Evolutionary conservation across 2,888 invertebrate species (phyloP).

Genomic region (Trilocha varians): DNA sequence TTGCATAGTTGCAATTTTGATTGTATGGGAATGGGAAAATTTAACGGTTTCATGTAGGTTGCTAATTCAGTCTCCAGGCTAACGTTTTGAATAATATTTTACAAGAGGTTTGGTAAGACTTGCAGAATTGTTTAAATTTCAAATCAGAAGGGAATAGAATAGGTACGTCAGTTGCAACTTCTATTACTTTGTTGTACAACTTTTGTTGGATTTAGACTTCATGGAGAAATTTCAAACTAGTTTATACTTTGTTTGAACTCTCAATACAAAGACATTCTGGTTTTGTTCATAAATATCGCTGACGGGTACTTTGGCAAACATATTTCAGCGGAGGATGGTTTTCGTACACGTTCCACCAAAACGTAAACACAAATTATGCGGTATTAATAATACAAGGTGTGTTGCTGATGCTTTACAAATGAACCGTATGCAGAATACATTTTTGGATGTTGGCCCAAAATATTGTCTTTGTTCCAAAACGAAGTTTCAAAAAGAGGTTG

Average conservation of each 20-base stretch:
- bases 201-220: no score
- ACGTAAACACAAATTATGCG: not conserved
- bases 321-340: not conserved
- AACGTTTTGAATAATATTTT: no score
- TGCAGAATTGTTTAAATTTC: no score
- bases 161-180: no score
- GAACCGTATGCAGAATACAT: conserved; percentile 39
- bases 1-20: not conserved
- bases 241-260: no score
- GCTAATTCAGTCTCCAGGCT: no score
- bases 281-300: no score
- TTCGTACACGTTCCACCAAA: not conserved
- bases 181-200: no score
- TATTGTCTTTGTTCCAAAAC: conserved; percentile 33
- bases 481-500: conserved; percentile 2
- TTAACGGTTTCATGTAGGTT: not conserved
- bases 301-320: not conserved
- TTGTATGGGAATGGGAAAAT: not conserved
- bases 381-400: conserved; percentile 37
- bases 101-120: no score
- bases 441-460: conserved; percentile 34
- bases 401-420: conserved; percentile 48
- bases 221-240: no score
- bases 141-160: no score
- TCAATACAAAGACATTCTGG: not conserved